Evolutionary conservation across 1,140 invertebrate genomes (phyloP), one percentile per base, ranked within the genome.

Genomic region (Cheumatopsyche charites): DNA sequence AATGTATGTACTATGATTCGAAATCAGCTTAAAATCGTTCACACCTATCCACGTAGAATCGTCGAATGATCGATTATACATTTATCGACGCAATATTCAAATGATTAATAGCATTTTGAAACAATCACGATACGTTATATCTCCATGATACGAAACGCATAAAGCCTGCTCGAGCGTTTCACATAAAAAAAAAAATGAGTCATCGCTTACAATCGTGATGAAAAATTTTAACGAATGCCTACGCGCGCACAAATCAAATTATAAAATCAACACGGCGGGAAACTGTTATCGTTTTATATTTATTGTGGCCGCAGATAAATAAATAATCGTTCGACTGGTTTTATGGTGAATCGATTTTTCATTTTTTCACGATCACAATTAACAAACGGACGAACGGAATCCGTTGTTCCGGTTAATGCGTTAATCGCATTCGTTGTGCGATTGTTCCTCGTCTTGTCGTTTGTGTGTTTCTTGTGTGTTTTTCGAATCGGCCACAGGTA

Each of bases 301-400:
- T 58, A 58, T 58, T 58, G 13, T 58, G n/a, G n/a, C n/a, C n/a
- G n/a, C n/a, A n/a, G n/a, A 58, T 23, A n/a, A 4, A 36, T 23
- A 58, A 23, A 58, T 58, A 58, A 58, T 58, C 29, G 21, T 58
- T 58, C 23, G 55, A 58, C 55, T 58, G 55, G 55, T 58, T 58
- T 58, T 58, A 58, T 58, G n/a, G n/a, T n/a, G 25, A 58, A 58
- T 58, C 55, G 55, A 58, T 58, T 58, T 58, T 58, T 58, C 55
- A 23, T 13, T 58, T n/a, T n/a, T n/a, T n/a, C n/a, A n/a, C n/a
- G n/a, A n/a, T n/a, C n/a, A n/a, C n/a, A n/a, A 58, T 58, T 58
- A 58, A 19, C 23, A 9, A 11, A n/a, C 21, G 19, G 12, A 19
- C 17, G 21, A 55, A 5, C 11, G 17, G 9, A 36, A 36, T n/a